These are phyloP conservation scores for Callospermophilus lateralis DNA, from an alignment of 2,113 vertebrate species.

Conservation along the genomic window DNA sequence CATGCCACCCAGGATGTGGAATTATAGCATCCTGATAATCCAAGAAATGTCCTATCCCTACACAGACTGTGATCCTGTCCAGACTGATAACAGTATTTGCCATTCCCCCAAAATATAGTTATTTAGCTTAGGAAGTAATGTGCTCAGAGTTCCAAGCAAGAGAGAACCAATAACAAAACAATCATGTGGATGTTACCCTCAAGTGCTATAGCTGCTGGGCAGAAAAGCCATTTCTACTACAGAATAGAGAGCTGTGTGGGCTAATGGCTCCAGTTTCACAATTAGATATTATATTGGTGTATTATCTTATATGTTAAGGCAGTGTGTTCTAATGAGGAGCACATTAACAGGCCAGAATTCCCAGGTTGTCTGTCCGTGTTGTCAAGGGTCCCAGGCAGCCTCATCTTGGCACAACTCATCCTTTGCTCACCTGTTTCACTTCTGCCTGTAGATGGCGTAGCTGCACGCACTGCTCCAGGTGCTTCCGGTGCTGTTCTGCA, in stretches of 20 bases:
- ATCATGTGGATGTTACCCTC: not conserved
- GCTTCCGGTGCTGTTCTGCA: conserved; percentile 96
- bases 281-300: fast-evolving
- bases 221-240: not conserved
- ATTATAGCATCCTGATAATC: fast-evolving
- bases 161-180: conserved; percentile 48
- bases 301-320: fast-evolving
- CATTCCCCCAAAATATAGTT: not conserved
- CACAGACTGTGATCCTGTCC: not conserved
- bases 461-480: conserved; percentile 98
- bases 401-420: fast-evolving
- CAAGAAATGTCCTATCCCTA: not conserved
- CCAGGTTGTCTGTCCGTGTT: fast-evolving
- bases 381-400: not conserved
- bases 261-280: not conserved
- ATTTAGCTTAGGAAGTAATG: not conserved
- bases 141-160: conserved; percentile 35
- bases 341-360: fast-evolving
- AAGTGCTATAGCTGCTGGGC: not conserved
- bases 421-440: conserved; percentile 94
- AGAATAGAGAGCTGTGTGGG: not conserved
- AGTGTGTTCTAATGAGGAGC: not conserved
- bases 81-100: conserved; percentile 4
- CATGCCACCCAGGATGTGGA: not conserved
- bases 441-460: conserved; percentile 98